Conservation (phyloP, 2,888 invertebrate genomes). For the Phasia obesa region DNA sequence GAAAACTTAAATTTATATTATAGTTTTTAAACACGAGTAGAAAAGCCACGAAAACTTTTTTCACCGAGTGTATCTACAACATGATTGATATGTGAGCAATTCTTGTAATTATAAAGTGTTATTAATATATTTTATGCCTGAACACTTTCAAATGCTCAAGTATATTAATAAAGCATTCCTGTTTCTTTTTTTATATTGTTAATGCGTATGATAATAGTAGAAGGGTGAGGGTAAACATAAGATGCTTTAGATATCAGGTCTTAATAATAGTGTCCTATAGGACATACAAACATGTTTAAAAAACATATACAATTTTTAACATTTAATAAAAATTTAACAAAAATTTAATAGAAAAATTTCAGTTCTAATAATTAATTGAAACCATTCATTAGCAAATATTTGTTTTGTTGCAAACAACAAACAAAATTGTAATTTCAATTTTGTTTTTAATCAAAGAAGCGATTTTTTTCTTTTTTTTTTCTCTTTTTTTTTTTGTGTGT, state of each 20-base stretch:
- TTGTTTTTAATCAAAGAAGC: conserved; percentile 53
- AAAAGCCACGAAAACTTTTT: background rate
- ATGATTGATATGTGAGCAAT: conserved; percentile 56
- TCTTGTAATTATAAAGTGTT: conserved; percentile 72
- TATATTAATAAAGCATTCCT: conserved; percentile 44
- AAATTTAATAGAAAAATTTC: background rate
- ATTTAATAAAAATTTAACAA: background rate
- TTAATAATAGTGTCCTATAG: too few relatives aligned
- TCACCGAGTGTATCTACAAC: conserved; percentile 57
- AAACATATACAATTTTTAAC: background rate
- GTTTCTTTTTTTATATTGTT: conserved; percentile 19
- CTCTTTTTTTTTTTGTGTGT: background rate
- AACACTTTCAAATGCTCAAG: conserved; percentile 75
- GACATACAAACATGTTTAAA: background rate
- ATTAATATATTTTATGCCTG: conserved; percentile 80
- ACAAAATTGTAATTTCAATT: conserved; percentile 24
- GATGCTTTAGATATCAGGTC: conserved; percentile 12
- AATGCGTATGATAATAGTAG: conserved; percentile 27
- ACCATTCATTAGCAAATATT: conserved; percentile 40
- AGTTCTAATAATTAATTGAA: conserved; percentile 35
- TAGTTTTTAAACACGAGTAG: too few relatives aligned
- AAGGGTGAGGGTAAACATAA: conserved; percentile 16
- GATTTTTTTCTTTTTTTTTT: background rate
- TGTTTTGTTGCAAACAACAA: conserved; percentile 36
- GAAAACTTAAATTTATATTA: too few relatives aligned